Conservation (phyloP, 2,888 invertebrate species). For the Chironomus tentans region DNA sequence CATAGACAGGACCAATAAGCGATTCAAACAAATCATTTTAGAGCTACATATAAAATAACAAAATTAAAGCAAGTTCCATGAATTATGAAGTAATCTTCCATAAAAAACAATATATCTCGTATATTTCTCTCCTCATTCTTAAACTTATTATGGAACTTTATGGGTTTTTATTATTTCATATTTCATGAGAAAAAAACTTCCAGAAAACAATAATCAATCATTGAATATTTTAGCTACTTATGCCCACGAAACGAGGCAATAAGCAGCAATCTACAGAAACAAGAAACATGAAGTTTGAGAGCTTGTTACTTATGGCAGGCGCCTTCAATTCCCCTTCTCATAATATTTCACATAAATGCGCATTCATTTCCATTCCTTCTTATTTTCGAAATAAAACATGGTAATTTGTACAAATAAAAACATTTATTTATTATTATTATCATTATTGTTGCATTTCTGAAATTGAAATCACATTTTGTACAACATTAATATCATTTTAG, state of each 20-base stretch:
- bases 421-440: not conserved
- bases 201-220: constrained; percentile 22
- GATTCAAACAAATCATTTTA: not conserved
- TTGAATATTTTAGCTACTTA: constrained; percentile 20
- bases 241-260: constrained; percentile 10
- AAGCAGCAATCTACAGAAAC: not conserved
- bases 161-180: not conserved
- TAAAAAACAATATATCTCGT: not conserved
- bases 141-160: not conserved
- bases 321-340: constrained; percentile 17
- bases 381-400: not conserved
- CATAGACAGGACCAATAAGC: constrained; percentile 3
- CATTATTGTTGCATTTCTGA: not conserved
- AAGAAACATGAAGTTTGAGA: not conserved
- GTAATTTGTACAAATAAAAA: constrained; percentile 5
- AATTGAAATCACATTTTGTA: not conserved
- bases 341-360: not conserved
- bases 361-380: not conserved
- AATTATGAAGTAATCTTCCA: not conserved
- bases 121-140: no score
- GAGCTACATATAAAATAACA: not conserved
- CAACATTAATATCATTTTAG: not conserved
- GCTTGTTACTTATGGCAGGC: constrained; percentile 4
- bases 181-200: not conserved
- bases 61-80: not conserved